Conservation (phyloP, 2,797 vertebrate species). For the Chromis chromis region DNA sequence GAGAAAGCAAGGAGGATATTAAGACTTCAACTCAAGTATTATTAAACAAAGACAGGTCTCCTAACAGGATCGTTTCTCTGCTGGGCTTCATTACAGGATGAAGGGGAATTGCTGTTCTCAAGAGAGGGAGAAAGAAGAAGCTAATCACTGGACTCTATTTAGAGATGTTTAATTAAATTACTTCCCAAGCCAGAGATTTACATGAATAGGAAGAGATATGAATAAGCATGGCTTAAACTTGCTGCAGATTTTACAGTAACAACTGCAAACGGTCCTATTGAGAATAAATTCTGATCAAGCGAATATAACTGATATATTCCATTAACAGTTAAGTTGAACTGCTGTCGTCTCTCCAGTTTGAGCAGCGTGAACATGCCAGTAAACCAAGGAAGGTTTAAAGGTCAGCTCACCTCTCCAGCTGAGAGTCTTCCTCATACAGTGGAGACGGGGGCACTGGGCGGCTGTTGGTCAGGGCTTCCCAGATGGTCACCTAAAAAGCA, state of each 20-base stretch:
- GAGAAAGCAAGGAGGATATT: neutral
- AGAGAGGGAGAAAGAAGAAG: constrained; percentile 47
- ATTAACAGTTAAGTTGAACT: neutral
- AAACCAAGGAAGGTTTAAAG: neutral
- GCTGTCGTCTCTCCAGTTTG: too few species aligned
- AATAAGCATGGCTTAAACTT: constrained; percentile 12
- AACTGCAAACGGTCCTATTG: neutral
- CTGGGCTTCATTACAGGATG: constrained; percentile 44
- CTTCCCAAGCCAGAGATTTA: constrained; percentile 29
- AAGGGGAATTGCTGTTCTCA: constrained; percentile 52
- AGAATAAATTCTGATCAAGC: neutral
- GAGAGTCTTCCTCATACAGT: constrained; percentile 89
- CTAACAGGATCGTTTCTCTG: constrained; percentile 20
- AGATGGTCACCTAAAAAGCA: constrained; percentile 90
- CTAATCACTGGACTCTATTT: constrained; percentile 68
- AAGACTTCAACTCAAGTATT: constrained; percentile 3
- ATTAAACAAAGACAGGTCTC: constrained; percentile 25
- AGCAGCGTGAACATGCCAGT: neutral
- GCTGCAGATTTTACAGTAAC: constrained; percentile 3
- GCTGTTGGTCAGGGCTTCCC: constrained; percentile 95
- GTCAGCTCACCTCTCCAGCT: constrained; percentile 88
- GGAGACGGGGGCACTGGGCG: constrained; percentile 86
- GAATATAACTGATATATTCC: too few species aligned
- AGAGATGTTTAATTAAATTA: constrained; percentile 68
- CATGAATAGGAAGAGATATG: constrained; percentile 17